Conservation (phyloP, 2,113 vertebrate genomes). For the Gymnarchus niloticus region DNA sequence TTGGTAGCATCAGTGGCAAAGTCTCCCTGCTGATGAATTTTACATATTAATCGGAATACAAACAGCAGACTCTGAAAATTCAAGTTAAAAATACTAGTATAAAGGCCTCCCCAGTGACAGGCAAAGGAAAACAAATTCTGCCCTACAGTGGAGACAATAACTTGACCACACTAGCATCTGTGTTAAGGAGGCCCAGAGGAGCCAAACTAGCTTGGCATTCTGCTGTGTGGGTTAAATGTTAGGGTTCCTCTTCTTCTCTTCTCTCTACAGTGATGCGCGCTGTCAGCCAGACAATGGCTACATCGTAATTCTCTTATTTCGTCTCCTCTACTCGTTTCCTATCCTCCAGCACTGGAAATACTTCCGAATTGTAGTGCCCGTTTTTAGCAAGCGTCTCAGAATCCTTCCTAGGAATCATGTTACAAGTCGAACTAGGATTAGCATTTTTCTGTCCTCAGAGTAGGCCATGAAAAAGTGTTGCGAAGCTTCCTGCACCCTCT, state of each 20-base stretch:
- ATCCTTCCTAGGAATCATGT: too few species aligned
- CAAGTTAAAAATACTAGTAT: background rate
- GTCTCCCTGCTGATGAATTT: background rate
- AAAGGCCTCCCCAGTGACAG: background rate
- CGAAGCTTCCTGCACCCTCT: too few species aligned
- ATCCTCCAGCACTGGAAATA: too few species aligned
- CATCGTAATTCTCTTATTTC: too few species aligned
- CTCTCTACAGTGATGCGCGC: background rate
- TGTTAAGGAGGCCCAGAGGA: background rate
- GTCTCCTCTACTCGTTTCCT: too few species aligned
- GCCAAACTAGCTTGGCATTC: background rate
- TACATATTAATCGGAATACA: background rate
- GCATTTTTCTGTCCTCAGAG: too few species aligned
- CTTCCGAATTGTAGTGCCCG: too few species aligned
- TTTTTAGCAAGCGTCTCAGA: too few species aligned
- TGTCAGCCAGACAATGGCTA: conserved; percentile 1
- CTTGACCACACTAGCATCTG: background rate
- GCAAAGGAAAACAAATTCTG: background rate
- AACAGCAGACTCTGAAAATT: background rate
- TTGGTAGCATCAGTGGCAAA: background rate
- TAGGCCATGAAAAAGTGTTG: too few species aligned
- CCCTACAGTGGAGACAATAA: background rate
- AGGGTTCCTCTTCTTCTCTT: background rate
- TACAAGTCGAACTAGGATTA: too few species aligned
- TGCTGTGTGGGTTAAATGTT: background rate